These are phyloP conservation scores for Pampusana beccarii DNA, from an alignment of 2,113 vertebrate species.

Conservation along the genomic window DNA sequence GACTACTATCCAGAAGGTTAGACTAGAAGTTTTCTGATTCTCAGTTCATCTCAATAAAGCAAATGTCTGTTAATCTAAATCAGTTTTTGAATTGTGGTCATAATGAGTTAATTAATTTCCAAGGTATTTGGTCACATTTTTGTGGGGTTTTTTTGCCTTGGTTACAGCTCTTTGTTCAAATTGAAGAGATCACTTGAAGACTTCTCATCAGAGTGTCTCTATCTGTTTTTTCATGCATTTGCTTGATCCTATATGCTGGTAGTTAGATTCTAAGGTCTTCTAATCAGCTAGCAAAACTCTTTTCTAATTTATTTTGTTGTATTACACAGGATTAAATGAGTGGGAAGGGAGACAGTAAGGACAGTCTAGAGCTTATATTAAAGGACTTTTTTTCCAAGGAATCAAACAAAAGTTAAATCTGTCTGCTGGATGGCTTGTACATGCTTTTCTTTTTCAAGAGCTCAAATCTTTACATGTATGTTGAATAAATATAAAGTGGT, in stretches of 20 bases:
- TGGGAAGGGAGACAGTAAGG: not conserved
- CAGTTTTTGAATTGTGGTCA: not conserved
- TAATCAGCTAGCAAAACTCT: not conserved
- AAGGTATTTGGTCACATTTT: not conserved
- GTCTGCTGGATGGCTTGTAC: not conserved
- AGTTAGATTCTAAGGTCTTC: not conserved
- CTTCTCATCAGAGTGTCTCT: not conserved
- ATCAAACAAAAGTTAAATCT: not conserved
- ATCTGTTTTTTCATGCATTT: not conserved
- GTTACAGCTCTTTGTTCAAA: not conserved
- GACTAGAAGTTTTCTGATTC: not conserved
- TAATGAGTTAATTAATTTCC: not conserved
- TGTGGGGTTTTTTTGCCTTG: not conserved
- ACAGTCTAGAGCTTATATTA: not conserved
- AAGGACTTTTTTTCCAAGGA: not conserved
- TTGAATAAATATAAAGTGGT: not conserved
- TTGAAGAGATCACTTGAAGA: not conserved
- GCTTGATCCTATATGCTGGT: not conserved
- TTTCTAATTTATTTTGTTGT: not conserved
- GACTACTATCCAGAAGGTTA: not conserved
- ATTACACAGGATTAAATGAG: not conserved
- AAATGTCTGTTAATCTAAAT: not conserved
- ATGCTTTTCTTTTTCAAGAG: not conserved
- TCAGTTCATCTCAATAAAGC: not conserved
- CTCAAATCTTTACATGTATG: not conserved